Base-by-base conservation (phyloP, 2,888 invertebrate species). In the Smittia aterrima region DNA sequence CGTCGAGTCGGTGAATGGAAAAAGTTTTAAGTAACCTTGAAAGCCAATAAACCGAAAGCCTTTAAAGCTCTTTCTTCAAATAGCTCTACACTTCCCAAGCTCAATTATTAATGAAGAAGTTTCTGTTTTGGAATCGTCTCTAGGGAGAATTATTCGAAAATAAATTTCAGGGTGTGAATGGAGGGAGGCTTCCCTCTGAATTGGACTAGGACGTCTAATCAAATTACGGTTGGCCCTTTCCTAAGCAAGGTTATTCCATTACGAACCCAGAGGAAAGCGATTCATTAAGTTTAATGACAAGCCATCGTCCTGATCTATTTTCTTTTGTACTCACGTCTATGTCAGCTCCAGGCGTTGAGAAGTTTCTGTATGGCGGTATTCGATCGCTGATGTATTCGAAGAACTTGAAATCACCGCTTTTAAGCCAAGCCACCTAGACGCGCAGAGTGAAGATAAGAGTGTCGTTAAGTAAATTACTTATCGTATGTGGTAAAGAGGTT, bases 331-430 rank as follows among this genome's bases (percentile, higher is more conserved):
- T 90, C 84, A 92, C 92, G 82, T 92, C 91, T 76, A 92, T 86
- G 78, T 87, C 87, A 72, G 90, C 90, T 75, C 92, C 92, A 13
- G 87, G 86, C 75, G 87, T 88, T 53, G 87, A 86, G 79, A 87
- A 88, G 81, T 88, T 80, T 77, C 85, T 85, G 80, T 88, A 91
- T 74, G 92, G 92, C 77, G 92, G 92, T 80, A 86, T 90, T 76
- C 92, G 85, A 78, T 90, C 89, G 79, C 88, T 89, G 81, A 92
- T 89, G 82, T 89, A 92, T 84, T 92, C 91, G 83, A 92, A 91
- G 84, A 92, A 89, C 84, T 92, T 92, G 4, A 67, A 76, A 27
- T 82, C 80, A 22, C 86, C 87, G 1, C 84, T 81, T 77, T 87
- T 84, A 75, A 83, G 79, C 83, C 83, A 83, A 75, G 82, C 80